Base-by-base conservation (phyloP, 2,888 invertebrate species). In the Neoscelio sp. region DNA sequence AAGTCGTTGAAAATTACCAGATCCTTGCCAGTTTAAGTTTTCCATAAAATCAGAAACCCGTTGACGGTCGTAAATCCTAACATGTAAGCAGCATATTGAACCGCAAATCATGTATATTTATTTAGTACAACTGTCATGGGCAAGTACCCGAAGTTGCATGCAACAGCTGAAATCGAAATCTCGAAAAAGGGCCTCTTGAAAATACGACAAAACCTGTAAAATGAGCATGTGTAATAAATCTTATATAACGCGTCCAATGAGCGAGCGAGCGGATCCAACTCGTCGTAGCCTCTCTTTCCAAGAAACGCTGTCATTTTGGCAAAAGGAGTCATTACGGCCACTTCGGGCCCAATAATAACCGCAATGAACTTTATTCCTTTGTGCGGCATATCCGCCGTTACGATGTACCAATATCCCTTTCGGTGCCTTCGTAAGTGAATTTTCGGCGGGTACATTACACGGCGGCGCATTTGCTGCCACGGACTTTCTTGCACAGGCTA, bases 361-460 rank as follows among this genome's bases (percentile, higher is more conserved):
- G 48, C 48, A 48, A 58, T 46, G 54, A 64, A 54, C 46, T 58
- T 52, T 30, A 46, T 62, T 77, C 46, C 71, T 64, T 77, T 77
- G 65, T 74, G 74, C 18, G 26, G 56, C 42, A 42, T 13, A 48
- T 60, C 52, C 58, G 50, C 40, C 35, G 33, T 33, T 6, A 58
- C 44, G 44, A 48, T 74, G 56, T 56, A 12, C 74, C 74, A 58
- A 58, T 74, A 64, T 54, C 42, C 58, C 30, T 64, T 40, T 73
- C 18, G 48, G 26, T 12, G 26, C 40, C 17, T 54, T 48, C 48
- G 58, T 58, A 67, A 78, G 73, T 73, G 50, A 78, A 78, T 78
- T 73, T 56, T 54, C 54, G 33, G 54, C 10, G 54, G 10, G 38
- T 38, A 38, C 38, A 38, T 38, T 38, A 38, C 38, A 38, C n/a